Percentiles rank a stretch among this genome's conserved stretches.
These are phyloP conservation scores for Dryas iulia DNA, from an alignment of 1,140 invertebrate species.

Conservation along the genomic window DNA sequence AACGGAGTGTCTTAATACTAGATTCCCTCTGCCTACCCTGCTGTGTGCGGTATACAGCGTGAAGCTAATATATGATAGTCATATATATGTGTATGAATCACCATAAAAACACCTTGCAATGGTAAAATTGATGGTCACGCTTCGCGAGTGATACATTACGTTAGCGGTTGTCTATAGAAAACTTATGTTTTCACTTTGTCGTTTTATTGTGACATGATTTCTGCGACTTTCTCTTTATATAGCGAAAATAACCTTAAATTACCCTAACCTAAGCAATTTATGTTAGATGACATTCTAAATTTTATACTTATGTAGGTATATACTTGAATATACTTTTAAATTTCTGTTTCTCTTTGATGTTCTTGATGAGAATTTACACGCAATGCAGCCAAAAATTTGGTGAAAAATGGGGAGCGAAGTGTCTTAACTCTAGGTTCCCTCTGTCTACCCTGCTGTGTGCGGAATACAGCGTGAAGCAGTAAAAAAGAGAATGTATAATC, in stretches of 20 bases:
- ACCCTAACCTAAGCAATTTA: neutral
- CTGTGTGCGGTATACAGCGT: too few relatives aligned
- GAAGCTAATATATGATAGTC: too few relatives aligned
- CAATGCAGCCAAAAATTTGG: too few relatives aligned
- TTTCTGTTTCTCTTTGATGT: neutral
- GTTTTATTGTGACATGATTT: constrained; percentile 11
- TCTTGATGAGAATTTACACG: too few relatives aligned
- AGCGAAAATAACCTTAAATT: constrained; percentile 12
- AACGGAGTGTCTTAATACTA: too few relatives aligned
- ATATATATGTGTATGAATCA: neutral
- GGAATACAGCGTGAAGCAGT: too few relatives aligned
- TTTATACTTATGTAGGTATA: too few relatives aligned
- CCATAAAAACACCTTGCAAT: neutral
- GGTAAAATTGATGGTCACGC: neutral
- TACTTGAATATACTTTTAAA: neutral
- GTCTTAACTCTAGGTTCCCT: too few relatives aligned
- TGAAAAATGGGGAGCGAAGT: too few relatives aligned
- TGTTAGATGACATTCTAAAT: neutral
- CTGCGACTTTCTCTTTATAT: constrained; percentile 26
- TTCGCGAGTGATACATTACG: neutral
- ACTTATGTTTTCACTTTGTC: constrained; percentile 18
- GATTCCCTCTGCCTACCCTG: too few relatives aligned
- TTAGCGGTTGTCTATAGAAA: neutral
- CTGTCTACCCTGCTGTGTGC: too few relatives aligned
- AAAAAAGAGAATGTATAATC: too few relatives aligned